Conservation (phyloP, 2,113 vertebrate species). For the Erythrolamprus reginae region DNA sequence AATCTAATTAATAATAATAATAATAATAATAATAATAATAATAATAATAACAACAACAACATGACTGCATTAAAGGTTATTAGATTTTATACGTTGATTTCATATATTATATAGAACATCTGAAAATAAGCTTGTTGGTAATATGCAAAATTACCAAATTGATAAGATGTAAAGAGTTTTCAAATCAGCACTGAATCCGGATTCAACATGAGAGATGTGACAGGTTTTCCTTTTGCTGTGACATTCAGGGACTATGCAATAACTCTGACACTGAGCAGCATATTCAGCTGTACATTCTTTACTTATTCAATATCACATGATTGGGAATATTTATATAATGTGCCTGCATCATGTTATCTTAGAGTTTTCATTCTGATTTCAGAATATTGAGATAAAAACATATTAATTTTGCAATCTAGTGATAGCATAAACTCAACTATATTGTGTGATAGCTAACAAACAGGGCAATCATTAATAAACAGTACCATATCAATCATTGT, state of each 20-base stretch:
- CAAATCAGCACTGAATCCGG: background rate
- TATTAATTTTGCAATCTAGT: background rate
- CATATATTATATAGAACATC: background rate
- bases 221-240: background rate
- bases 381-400: background rate
- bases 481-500: background rate
- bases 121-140: background rate
- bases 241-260: background rate
- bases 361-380: background rate
- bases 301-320: background rate
- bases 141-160: background rate
- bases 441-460: background rate
- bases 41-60: no score
- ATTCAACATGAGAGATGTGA: background rate
- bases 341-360: background rate
- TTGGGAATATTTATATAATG: background rate
- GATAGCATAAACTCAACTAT: background rate
- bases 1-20: no score
- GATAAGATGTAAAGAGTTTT: background rate
- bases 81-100: background rate
- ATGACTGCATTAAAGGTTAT: background rate
- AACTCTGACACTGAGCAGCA: background rate
- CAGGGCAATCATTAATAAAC: background rate
- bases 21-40: no score
- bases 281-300: background rate